Conservation (phyloP, 2,113 vertebrate genomes). For the Tricholaema leucomelas region DNA sequence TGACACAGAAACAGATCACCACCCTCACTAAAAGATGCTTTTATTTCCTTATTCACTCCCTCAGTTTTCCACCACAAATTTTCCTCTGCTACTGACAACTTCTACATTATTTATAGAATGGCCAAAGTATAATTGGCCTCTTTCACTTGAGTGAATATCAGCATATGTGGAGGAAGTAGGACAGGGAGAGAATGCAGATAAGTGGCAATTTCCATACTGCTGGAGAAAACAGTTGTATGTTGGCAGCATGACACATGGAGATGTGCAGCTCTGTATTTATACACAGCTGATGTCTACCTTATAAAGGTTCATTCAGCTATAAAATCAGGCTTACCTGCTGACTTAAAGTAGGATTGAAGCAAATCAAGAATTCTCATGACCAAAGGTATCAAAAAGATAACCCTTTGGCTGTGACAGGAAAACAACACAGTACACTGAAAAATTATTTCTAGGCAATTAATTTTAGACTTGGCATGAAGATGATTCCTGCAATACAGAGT, state of each 20-base stretch:
- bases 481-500: neutral
- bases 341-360: conserved; percentile 7
- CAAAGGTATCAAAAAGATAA: neutral
- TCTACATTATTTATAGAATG: conserved; percentile 30
- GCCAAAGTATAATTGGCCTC: conserved; percentile 36
- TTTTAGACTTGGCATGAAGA: neutral
- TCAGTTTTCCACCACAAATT: neutral
- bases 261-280: conserved; percentile 2
- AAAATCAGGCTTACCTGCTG: conserved; percentile 9
- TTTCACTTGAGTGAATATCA: conserved; percentile 50
- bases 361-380: conserved; percentile 14
- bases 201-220: conserved; percentile 14
- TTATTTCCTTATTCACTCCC: neutral
- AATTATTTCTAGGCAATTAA: neutral
- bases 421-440: neutral
- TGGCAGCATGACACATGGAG: neutral
- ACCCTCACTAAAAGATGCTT: neutral
- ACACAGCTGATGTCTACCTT: conserved; percentile 20
- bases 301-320: conserved; percentile 27
- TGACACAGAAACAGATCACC: neutral
- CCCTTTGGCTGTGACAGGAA: neutral
- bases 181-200: conserved; percentile 10
- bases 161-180: neutral
- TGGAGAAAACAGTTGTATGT: conserved; percentile 4
- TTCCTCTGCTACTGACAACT: conserved; percentile 12